Conservation (phyloP, 2,888 invertebrate genomes). For the Lymantria dispar region DNA sequence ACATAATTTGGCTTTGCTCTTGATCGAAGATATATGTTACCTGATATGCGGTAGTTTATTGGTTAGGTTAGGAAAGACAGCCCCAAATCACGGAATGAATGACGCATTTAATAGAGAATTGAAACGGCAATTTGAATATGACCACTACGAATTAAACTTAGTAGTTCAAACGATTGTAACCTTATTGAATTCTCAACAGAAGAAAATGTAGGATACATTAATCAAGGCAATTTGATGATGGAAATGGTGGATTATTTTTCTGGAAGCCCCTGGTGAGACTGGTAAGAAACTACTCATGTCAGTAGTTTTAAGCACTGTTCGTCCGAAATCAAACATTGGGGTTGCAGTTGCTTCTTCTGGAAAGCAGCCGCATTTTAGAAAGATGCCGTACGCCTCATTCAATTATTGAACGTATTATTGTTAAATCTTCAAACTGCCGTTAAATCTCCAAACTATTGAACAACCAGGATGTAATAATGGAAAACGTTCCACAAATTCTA, state of each 20-base stretch:
- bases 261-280: slow-evolving; percentile 25
- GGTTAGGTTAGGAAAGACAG: slow-evolving; percentile 27
- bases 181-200: slow-evolving; percentile 22
- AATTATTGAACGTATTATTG: too few relatives aligned
- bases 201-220: slow-evolving; percentile 27
- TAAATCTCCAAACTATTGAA: slow-evolving; percentile 29
- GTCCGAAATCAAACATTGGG: slow-evolving; percentile 2
- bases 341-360: background rate
- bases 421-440: slow-evolving; percentile 19
- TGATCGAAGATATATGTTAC: slow-evolving; percentile 45
- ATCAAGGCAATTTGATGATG: slow-evolving; percentile 30
- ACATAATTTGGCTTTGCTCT: slow-evolving; percentile 28
- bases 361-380: slow-evolving; percentile 3
- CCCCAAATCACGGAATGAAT: slow-evolving; percentile 34
- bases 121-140: slow-evolving; percentile 39
- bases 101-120: slow-evolving; percentile 39
- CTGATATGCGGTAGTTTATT: slow-evolving; percentile 35
- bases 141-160: slow-evolving; percentile 20
- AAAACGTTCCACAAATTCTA: slow-evolving; percentile 19
- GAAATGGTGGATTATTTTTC: slow-evolving; percentile 28
- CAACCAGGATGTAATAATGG: slow-evolving; percentile 31
- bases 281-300: slow-evolving; percentile 24
- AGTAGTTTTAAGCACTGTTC: slow-evolving; percentile 12
- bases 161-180: slow-evolving; percentile 21
- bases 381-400: slow-evolving; percentile 9